phyloP scores from a whole-genome alignment of 2,113 vertebrate species.

The Takifugu flavidus region DNA sequence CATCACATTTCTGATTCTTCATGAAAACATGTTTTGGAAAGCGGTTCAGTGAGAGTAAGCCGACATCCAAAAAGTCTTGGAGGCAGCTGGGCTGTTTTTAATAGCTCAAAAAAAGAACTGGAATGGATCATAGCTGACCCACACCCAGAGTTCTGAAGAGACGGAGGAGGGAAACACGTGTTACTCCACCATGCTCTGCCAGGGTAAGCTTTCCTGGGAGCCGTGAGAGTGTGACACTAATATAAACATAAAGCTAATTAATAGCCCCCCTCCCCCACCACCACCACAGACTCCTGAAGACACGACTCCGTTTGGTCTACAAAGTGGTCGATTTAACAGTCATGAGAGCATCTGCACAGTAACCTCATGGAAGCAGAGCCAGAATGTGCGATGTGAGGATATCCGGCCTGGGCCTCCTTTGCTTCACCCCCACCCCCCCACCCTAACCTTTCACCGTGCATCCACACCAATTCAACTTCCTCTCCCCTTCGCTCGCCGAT shows the following conservation, averaged over 20 bases:
- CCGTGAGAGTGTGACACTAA: too few relatives aligned
- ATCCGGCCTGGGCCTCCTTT: conserved; percentile 31
- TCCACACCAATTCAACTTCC: conserved; percentile 25
- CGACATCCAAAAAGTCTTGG: conserved; percentile 41
- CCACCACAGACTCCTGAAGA: too few relatives aligned
- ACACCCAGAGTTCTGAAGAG: conserved; percentile 34
- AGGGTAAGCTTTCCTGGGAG: too few relatives aligned
- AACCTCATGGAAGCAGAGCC: conserved; percentile 28
- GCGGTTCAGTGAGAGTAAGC: conserved; percentile 23
- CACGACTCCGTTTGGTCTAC: too few relatives aligned
- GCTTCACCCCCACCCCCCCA: background rate
- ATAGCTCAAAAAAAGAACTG: conserved; percentile 42
- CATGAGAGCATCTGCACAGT: too few relatives aligned
- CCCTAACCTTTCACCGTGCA: conserved; percentile 10
- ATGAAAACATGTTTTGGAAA: conserved; percentile 51
- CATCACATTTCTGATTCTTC: conserved; percentile 41
- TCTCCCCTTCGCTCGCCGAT: conserved; percentile 21
- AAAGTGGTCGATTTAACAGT: conserved; percentile 12
- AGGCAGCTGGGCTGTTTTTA: conserved; percentile 53
- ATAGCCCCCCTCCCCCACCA: background rate
- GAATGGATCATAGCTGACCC: conserved; percentile 44
- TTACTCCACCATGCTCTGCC: conserved; percentile 8
- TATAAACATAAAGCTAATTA: background rate
- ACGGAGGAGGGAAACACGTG: conserved; percentile 16
- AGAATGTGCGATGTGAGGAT: conserved; percentile 47